Conservation (phyloP, 2,113 vertebrate genomes). For the western clawed frog (Xenopus tropicalis) region UCB_Xtro_10.0 CM004445.2:38123501-38124000, state of each 20-base stretch:
- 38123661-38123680: constrained; percentile 77
- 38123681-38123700: constrained; percentile 93
- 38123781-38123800: constrained; percentile 94
- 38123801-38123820: constrained; percentile 83
- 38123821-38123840: constrained; percentile 76
- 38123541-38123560: background rate
- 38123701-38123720: constrained; percentile 93
- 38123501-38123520: constrained; percentile 8
- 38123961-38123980: no score
- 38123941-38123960: no score
- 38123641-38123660: background rate
- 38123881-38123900: no score
- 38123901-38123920: no score
- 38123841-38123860: no score
- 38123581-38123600: background rate
- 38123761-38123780: constrained; percentile 99
- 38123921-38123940: no score
- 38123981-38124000: no score
- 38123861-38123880: no score
- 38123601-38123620: constrained; percentile 5
- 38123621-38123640: background rate
- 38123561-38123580: no score
- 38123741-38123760: constrained; percentile 92
- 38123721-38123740: constrained; percentile 90
- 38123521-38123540: background rate